Evolutionary conservation across 2,113 vertebrate species (phyloP), one percentile per base, ranked within the genome.

Genomic region (Planiliza haematocheilus): DNA sequence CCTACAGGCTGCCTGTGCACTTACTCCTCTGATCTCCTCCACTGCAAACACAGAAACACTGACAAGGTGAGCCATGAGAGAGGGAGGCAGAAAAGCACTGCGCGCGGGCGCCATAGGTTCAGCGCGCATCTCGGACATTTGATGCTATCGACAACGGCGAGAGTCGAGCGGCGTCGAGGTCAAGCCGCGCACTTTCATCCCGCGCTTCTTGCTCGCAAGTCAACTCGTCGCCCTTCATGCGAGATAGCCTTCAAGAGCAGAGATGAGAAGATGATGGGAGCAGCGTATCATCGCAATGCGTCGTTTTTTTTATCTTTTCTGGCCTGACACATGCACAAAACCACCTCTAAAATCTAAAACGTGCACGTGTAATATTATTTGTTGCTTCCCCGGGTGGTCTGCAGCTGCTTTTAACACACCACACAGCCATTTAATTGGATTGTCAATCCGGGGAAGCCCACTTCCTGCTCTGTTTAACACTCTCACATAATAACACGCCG

Each of bases 381-480:
- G 74, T 81, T 69, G 41, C 67, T 85, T 82, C 71, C 63, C 64
- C 77, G 51, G 86, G 77, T 82, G 83, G 75, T 86, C 74, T 53
- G 68, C 70, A 60, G 75, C 71, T 48, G 51, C 82, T 70, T 67
- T 75, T 79, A 71, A 71, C 86, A 63, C 80, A 83, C 42, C 64
- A 68, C 74, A 68, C 51, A 79, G 73, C 77, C 77, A 38, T 87
- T 91, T 93, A 90, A 92, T 91, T 93, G 88, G 78, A 80, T 82
- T 91, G 90, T 91, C 90, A 91, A 80, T 91, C 84, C 86, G 79
- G 74, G 61, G 68, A 68, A 84, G 77, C 71, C 70, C 77, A 79
- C 79, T 77, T 84, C 73, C 73, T 78, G 61, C 55, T 74, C 60
- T 59, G 72, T 85, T 86, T 84, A 80, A 86, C 77, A 53, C 77